Evolutionary conservation across 2,113 vertebrate genomes (phyloP).

Genomic region (Pseudolaguvia tuberculata): DNA sequence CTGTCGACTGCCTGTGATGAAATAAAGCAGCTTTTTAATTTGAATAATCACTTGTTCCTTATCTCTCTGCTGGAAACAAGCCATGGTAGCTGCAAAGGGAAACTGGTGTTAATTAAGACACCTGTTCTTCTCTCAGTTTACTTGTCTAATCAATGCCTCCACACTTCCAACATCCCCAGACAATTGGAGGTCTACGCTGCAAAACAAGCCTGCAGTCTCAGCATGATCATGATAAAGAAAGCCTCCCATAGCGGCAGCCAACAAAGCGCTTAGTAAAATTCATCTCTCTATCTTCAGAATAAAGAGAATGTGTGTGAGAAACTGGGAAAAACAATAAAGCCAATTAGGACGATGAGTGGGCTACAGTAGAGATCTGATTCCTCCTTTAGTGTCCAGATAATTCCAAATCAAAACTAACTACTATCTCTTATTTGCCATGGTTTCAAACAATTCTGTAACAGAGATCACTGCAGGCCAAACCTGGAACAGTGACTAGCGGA

Average conservation of each 20-base stretch:
- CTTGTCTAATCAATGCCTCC: constrained; percentile 51
- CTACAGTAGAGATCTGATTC: constrained; percentile 6
- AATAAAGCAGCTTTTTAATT: constrained; percentile 32
- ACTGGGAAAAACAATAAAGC: neutral
- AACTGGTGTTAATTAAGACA: constrained; percentile 51
- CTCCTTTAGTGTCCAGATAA: constrained; percentile 17
- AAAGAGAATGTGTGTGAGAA: neutral
- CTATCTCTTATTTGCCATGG: neutral
- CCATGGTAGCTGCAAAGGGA: constrained; percentile 44
- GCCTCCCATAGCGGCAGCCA: constrained; percentile 1
- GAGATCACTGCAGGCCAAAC: neutral
- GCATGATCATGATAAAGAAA: constrained; percentile 22
- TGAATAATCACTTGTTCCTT: constrained; percentile 40
- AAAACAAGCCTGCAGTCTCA: constrained; percentile 34
- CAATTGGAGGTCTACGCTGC: constrained; percentile 12
- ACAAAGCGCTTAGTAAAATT: neutral
- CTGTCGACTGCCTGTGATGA: constrained; percentile 16
- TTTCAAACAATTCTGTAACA: neutral
- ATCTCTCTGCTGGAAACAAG: constrained; percentile 31
- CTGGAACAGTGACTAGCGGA: neutral
- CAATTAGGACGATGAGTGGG: constrained; percentile 8
- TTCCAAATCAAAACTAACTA: constrained; percentile 6
- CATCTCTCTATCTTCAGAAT: neutral
- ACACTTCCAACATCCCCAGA: constrained; percentile 33
- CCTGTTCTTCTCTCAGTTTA: constrained; percentile 45